Evolutionary conservation across 2,113 vertebrate species (phyloP), one percentile per base, ranked within the genome.

Genomic region (Hippocampus mohnikei): DNA sequence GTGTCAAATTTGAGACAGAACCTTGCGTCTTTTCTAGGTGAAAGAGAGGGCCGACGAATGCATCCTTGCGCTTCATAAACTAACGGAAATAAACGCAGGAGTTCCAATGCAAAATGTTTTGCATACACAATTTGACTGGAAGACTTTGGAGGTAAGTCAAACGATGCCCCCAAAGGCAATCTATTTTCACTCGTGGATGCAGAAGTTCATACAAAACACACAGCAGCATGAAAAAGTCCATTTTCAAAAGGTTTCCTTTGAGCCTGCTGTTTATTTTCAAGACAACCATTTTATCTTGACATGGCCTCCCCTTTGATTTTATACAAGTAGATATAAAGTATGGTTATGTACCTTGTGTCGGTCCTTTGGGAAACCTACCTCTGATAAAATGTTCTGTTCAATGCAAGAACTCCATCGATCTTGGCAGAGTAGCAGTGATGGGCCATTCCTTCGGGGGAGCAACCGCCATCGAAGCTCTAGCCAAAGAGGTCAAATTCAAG

Each of bases 401-500:
- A 40, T 40, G 56, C 85, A 98, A 37, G 97, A 94, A 92, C 78
- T 92, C 93, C 73, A 93, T 98, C 82, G 94, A 98, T 83, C 81
- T 92, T 82, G 91, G 92, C 75, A 93, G 88, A 86, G 91, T 94
- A 75, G 94, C 95, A 44, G 81, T 92, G 29, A 93, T 96, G 79
- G 97, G 97, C 27, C 97, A 99, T 90, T 99, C 97, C 42, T 99
- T 99, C 71, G 97, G 97, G 48, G 96, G 94, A 71, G 95, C 95
- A 2, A 98, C 97, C 21, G 94, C 91, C 71, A 91, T 98, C 44
- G 93, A 97, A 80, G 76, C 93, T 77, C 93, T 98, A 75, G 94
- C 94, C 88, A 94, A 94, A 89, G 96, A 98, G 50, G 78, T 81
- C 58, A 93, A 91, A 89, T 98, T 99, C 83, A 95, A 93, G 97